Evolutionary conservation across 2,888 invertebrate species (phyloP).

Genomic region (Notodromas monacha): DNA sequence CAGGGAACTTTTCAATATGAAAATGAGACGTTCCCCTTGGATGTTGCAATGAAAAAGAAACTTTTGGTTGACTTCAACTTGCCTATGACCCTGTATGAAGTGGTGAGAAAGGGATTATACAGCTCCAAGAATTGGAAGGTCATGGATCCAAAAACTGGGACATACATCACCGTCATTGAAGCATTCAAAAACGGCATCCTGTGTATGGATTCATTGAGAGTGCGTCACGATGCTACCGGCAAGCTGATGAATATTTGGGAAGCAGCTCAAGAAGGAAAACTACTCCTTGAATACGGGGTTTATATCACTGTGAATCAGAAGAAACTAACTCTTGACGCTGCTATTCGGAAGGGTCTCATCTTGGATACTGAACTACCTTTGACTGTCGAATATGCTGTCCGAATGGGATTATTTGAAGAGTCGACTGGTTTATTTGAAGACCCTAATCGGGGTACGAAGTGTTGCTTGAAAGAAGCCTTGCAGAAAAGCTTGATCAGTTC

Average conservation of each 20-base stretch:
- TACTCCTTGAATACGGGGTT: too few relatives aligned
- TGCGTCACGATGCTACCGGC: too few relatives aligned
- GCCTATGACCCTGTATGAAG: constrained; percentile 45
- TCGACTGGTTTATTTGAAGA: constrained; percentile 31
- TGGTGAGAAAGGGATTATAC: constrained; percentile 52
- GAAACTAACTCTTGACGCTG: constrained; percentile 35
- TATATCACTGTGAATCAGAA: too few relatives aligned
- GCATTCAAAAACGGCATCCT: constrained; percentile 22
- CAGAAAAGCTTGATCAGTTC: too few relatives aligned
- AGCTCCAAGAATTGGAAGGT: constrained; percentile 47
- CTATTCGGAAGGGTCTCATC: constrained; percentile 39
- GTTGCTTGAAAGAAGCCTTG: too few relatives aligned
- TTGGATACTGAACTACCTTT: constrained; percentile 33
- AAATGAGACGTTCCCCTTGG: too few relatives aligned
- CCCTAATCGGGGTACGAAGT: constrained; percentile 23
- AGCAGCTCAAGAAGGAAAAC: too few relatives aligned
- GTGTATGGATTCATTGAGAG: too few relatives aligned
- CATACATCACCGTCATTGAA: constrained; percentile 46
- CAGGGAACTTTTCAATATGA: too few relatives aligned
- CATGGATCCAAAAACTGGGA: constrained; percentile 39
- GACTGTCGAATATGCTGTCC: constrained; percentile 38
- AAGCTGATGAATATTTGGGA: too few relatives aligned
- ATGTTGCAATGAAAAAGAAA: too few relatives aligned
- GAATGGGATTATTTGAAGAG: constrained; percentile 41
- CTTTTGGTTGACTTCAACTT: too few relatives aligned